Percentiles rank a stretch among this genome's conserved stretches.
phyloP scores from a whole-genome alignment of 2,888 invertebrate species.

The Volucella inflata region DNA sequence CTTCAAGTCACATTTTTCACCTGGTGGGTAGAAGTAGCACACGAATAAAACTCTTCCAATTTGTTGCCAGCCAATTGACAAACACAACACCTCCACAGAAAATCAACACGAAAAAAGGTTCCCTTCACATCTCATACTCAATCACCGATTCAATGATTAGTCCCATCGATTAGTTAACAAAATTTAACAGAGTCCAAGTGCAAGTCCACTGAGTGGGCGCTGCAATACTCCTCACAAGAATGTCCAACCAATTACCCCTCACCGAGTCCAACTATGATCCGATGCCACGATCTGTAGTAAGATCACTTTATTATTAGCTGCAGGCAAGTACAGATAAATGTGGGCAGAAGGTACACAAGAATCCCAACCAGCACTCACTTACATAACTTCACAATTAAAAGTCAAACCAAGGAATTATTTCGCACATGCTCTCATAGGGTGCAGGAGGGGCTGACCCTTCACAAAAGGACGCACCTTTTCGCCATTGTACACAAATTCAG shows the following conservation, averaged over 20 bases:
- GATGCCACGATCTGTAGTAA: conserved; percentile 28
- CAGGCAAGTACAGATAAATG: conserved; percentile 9
- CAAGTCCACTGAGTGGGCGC: conserved; percentile 44
- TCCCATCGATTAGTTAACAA: conserved; percentile 64
- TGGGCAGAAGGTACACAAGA: conserved; percentile 50
- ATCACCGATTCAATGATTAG: conserved; percentile 58
- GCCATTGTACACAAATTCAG: conserved; percentile 17
- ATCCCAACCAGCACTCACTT: background rate
- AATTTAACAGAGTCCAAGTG: conserved; percentile 47
- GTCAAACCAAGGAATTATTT: conserved; percentile 36
- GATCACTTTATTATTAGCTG: conserved; percentile 63
- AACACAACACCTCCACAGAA: too few relatives aligned
- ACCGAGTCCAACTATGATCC: conserved; percentile 4
- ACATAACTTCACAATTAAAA: conserved; percentile 61
- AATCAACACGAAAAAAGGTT: background rate
- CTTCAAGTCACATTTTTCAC: too few relatives aligned
- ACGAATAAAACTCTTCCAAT: too few relatives aligned
- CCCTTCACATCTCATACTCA: conserved; percentile 35
- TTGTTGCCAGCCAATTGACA: too few relatives aligned
- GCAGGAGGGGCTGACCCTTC: conserved; percentile 3
- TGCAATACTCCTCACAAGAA: conserved; percentile 39
- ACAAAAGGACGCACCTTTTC: conserved; percentile 54
- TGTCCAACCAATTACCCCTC: conserved; percentile 64
- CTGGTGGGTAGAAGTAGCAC: too few relatives aligned
- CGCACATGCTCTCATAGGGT: conserved; percentile 9